phyloP scores from a whole-genome alignment of 2,888 invertebrate species.

The Mythimna pallens region DNA sequence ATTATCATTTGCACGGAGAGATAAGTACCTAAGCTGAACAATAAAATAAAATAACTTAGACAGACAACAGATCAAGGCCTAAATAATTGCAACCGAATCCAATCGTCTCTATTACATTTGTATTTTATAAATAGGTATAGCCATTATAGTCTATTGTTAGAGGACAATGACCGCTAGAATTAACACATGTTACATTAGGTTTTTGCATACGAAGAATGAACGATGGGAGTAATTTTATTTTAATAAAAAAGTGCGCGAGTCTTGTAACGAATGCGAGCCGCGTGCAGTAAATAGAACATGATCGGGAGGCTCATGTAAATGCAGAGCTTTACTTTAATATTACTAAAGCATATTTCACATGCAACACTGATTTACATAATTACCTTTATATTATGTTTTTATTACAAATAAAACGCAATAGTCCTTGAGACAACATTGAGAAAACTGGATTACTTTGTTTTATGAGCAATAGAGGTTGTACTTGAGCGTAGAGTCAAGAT shows the following conservation, averaged over 20 bases:
- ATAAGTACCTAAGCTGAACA: slow-evolving; percentile 9
- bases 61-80: slow-evolving; percentile 12
- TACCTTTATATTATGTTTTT: neutral
- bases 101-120: slow-evolving; percentile 38
- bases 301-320: slow-evolving; percentile 23
- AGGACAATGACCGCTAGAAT: slow-evolving; percentile 56
- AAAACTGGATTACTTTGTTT: slow-evolving; percentile 20
- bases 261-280: slow-evolving; percentile 49
- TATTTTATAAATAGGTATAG: slow-evolving; percentile 22
- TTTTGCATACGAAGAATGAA: slow-evolving; percentile 41
- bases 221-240: slow-evolving; percentile 56
- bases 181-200: slow-evolving; percentile 55
- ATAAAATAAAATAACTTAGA: slow-evolving; percentile 23
- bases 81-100: slow-evolving; percentile 35
- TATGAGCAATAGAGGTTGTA: slow-evolving; percentile 9
- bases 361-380: slow-evolving; percentile 14
- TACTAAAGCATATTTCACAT: slow-evolving; percentile 25
- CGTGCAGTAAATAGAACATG: slow-evolving; percentile 32
- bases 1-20: neutral
- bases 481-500: slow-evolving; percentile 12
- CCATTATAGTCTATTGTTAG: slow-evolving; percentile 39
- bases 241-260: slow-evolving; percentile 56
- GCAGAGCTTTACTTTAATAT: slow-evolving; percentile 27
- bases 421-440: slow-evolving; percentile 21
- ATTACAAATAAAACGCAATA: slow-evolving; percentile 4